A percentile compares a stretch with the other conserved stretches of the same genome.
These are phyloP conservation scores for Arbacia lixula DNA, from an alignment of 53 echinoderm and acorn worm genomes.

Conservation along the genomic window DNA sequence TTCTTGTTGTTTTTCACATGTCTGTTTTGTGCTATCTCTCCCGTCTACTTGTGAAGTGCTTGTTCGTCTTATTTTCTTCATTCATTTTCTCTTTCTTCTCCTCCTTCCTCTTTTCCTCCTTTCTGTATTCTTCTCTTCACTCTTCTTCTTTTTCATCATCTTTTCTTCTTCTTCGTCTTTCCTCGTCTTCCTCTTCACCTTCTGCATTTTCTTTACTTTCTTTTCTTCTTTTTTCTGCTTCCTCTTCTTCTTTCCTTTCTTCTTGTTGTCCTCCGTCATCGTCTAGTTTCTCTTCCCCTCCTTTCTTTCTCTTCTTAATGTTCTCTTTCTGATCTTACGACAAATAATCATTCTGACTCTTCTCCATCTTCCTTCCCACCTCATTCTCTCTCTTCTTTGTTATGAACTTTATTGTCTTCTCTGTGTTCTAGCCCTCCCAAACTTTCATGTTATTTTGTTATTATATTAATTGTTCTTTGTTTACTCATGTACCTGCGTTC, in stretches of 20 bases:
- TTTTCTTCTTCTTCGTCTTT: not conserved
- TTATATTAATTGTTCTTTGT: no score
- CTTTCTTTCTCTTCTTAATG: not conserved
- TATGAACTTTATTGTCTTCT: no score
- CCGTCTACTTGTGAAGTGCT: not conserved
- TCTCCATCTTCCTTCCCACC: not conserved
- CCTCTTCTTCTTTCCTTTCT: not conserved
- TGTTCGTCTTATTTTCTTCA: not conserved
- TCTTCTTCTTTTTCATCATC: not conserved
- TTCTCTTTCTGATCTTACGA: not conserved
- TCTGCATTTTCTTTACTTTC: not conserved
- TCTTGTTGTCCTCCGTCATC: not conserved
- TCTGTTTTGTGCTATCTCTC: not conserved
- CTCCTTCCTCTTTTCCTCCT: not conserved
- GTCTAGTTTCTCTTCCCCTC: not conserved
- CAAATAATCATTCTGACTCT: not conserved
- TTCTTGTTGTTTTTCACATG: not conserved
- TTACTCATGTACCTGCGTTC: no score
- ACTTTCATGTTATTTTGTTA: no score
- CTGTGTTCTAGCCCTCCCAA: no score
- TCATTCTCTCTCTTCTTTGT: not conserved
- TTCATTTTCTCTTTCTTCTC: not conserved
- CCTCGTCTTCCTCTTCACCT: not conserved
- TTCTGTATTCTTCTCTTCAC: not conserved
- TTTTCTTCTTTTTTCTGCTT: not conserved